Percentiles rank a stretch among this genome's conserved stretches.
Conservation (phyloP, 2,888 invertebrate genomes). For the Acleris emargana region DNA sequence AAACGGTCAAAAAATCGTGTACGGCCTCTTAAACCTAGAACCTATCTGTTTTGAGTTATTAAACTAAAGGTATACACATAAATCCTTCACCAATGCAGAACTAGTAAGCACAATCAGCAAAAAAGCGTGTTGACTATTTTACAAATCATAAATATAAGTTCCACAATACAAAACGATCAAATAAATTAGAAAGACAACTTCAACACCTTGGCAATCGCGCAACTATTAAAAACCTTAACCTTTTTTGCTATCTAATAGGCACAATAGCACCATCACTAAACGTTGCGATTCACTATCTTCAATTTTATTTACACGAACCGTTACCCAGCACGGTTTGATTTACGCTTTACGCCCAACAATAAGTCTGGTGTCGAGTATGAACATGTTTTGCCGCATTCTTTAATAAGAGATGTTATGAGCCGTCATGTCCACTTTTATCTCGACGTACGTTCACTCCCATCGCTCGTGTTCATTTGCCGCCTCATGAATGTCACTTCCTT, state of each 20-base stretch:
- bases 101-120: too few species aligned
- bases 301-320: conserved; percentile 14
- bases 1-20: too few species aligned
- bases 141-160: too few species aligned
- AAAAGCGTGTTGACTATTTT: too few species aligned
- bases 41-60: too few species aligned
- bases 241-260: not conserved
- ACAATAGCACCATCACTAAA: not conserved
- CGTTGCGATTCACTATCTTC: conserved; percentile 8
- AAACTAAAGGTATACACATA: too few species aligned
- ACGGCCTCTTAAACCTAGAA: too few species aligned
- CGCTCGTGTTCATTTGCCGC: conserved; percentile 45
- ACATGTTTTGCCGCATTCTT: conserved; percentile 28
- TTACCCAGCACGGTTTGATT: conserved; percentile 24
- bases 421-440: conserved; percentile 30
- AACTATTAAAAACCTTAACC: too few species aligned
- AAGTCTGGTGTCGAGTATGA: not conserved
- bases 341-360: not conserved
- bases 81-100: too few species aligned
- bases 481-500: conserved; percentile 40
- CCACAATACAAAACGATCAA: too few species aligned
- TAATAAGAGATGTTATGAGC: conserved; percentile 20
- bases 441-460: conserved; percentile 37
- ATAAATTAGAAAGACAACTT: too few species aligned
- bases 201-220: too few species aligned